phyloP scores from a whole-genome alignment of 2,888 invertebrate species.

The Nemotelus pantherinus region DNA sequence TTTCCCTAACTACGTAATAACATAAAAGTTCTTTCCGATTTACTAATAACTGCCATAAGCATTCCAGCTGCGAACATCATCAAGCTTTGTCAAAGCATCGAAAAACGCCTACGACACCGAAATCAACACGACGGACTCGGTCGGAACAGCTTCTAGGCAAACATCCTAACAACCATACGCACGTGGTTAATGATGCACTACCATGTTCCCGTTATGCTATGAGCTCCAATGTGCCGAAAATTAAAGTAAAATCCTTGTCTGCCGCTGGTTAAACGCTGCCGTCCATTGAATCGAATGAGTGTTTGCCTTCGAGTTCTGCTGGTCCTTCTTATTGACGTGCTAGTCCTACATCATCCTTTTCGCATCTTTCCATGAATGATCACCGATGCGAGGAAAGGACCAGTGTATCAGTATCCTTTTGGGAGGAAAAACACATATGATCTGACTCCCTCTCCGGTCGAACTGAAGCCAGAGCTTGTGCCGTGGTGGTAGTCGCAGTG shows the following conservation, averaged over 20 bases:
- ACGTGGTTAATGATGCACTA: background rate
- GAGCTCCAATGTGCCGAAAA: conserved; percentile 37
- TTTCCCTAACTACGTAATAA: too few species aligned
- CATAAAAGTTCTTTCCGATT: too few species aligned
- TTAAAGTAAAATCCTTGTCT: conserved; percentile 38
- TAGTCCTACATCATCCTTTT: conserved; percentile 2
- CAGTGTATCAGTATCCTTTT: conserved; percentile 2
- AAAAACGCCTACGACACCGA: too few species aligned
- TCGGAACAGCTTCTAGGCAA: too few species aligned
- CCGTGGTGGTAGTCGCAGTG: conserved; percentile 11
- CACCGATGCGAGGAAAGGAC: too few species aligned
- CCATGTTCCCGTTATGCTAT: conserved; percentile 17
- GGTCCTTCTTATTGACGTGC: background rate
- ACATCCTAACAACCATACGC: too few species aligned
- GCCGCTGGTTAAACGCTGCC: conserved; percentile 29
- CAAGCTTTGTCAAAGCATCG: too few species aligned
- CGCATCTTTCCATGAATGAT: background rate
- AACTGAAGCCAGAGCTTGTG: conserved; percentile 33
- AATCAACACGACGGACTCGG: too few species aligned
- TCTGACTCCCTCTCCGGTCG: conserved; percentile 16
- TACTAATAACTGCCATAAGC: too few species aligned
- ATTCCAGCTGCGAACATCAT: too few species aligned
- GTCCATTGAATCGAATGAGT: conserved; percentile 3
- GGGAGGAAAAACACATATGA: conserved; percentile 37
- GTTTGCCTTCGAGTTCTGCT: background rate